Base-by-base conservation (phyloP, 2,888 invertebrate species). In the Melitaea athalia region DNA sequence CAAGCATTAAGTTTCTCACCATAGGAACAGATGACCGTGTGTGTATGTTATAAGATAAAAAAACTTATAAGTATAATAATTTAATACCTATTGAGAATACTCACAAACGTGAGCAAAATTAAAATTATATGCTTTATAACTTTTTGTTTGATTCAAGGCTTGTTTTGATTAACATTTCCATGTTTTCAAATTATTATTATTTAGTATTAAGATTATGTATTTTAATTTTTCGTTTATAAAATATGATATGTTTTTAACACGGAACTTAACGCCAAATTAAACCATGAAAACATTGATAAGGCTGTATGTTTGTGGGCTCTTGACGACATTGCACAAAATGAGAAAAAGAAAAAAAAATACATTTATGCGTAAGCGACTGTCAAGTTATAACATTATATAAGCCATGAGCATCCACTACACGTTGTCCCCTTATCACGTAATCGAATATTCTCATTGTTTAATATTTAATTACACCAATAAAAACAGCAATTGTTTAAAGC, bases 381-480 rank as follows among this genome's bases (percentile, higher is more conserved):
- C 17, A 10, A 50, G 3, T 50, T 10, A 50, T 50, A 38, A 8
- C 12, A 24, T 53, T 53, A 53, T 24, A 14, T 24, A 31, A 53
- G 5, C 50, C 7, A 50, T 15, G 8, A 17, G 59, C 43, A 43
- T 59, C 15, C 10, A 59, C 42, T 59, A 59, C 59, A 15, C 42
- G 38, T 57, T 14, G 57, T 5, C 52, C 52, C 6, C 12, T 55
- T 31, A 24, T 59, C 17, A 42, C 17, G 59, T 59, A 59, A 59
- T 59, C 59, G 59, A 59, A 59, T 59, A 59, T 43, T 42, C 43
- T 59, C 43, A 8, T 59, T 59, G 59, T 59, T 59, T 43, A 59
- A 59, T 59, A 59, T 55, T 33, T 55, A 33, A 55, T 55, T 33
- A 55, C 31, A n/a, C n/a, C 33, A 42, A 57, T 57, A 10, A 42